A percentile compares a stretch with the other conserved stretches of the same genome.
Conservation (phyloP, 2,888 invertebrate genomes). For the Alentia gelatinosa region DNA sequence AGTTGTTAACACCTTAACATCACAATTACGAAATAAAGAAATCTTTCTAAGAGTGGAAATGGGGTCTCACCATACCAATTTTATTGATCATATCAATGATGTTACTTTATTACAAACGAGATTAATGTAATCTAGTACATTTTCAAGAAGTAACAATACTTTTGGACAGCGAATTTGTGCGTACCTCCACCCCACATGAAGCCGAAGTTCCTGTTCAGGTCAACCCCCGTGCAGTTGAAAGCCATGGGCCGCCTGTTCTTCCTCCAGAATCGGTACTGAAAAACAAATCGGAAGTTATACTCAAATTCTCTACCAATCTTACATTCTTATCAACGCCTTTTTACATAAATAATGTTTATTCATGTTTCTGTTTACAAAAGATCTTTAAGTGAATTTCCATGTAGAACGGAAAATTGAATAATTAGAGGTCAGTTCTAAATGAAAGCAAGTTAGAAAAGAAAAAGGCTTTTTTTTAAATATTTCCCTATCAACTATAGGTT, state of each 20-base stretch:
- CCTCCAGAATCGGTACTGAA: slow-evolving; percentile 62
- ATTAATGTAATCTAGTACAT: neutral
- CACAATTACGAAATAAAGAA: too few relatives aligned
- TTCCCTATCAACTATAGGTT: too few relatives aligned
- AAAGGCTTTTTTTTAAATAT: too few relatives aligned
- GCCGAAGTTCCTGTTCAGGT: slow-evolving; percentile 64
- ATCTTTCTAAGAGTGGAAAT: too few relatives aligned
- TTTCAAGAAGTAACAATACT: neutral
- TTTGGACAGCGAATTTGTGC: neutral
- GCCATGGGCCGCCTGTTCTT: slow-evolving; percentile 58
- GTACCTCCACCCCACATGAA: slow-evolving; percentile 63
- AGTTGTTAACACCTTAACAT: too few relatives aligned
- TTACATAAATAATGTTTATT: neutral
- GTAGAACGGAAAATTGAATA: too few relatives aligned
- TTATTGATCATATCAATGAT: too few relatives aligned
- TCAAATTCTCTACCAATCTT: too few relatives aligned
- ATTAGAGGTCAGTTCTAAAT: too few relatives aligned
- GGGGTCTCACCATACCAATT: too few relatives aligned
- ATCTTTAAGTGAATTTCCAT: neutral
- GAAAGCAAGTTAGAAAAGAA: too few relatives aligned
- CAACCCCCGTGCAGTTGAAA: slow-evolving; percentile 61
- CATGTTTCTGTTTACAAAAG: neutral
- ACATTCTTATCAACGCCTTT: neutral
- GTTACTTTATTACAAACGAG: too few relatives aligned
- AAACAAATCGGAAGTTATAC: neutral